phyloP scores from a whole-genome alignment of 2,113 vertebrate genomes.

The Sylvietta virens region DNA sequence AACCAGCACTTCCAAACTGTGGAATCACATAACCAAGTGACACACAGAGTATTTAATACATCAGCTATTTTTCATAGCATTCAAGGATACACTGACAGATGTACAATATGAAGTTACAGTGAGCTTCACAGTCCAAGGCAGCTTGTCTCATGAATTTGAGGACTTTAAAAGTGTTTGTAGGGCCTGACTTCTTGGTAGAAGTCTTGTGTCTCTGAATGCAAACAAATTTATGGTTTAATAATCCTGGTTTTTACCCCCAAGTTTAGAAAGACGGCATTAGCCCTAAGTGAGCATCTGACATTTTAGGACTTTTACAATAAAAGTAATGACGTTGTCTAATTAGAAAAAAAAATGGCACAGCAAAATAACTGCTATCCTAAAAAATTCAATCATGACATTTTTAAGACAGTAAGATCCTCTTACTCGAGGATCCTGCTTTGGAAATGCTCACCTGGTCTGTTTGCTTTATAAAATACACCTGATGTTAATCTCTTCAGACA shows the following conservation, averaged over 20 bases:
- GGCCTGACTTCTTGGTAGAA: not conserved
- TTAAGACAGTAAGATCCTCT: not conserved
- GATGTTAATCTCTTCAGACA: not conserved
- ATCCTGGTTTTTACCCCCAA: rapidly evolving
- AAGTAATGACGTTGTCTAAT: not conserved
- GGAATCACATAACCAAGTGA: not conserved
- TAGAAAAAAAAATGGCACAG: not conserved
- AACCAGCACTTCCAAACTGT: not conserved
- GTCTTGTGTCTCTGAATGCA: not conserved
- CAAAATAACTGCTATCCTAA: not conserved
- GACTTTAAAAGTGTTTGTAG: not conserved
- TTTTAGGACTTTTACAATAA: not conserved
- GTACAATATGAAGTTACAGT: not conserved
- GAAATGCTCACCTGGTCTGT: not conserved
- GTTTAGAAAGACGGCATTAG: not conserved
- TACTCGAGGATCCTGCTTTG: not conserved
- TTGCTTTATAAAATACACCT: not conserved
- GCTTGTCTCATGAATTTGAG: not conserved
- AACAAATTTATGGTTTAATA: not conserved
- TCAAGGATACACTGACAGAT: not conserved
- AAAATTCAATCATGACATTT: not conserved
- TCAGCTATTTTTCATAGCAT: not conserved
- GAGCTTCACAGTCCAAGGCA: not conserved
- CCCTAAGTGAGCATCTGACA: not conserved
- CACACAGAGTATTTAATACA: not conserved